Conservation (phyloP, 1,140 invertebrate species). For the Yoshiicerus persimilis region DNA sequence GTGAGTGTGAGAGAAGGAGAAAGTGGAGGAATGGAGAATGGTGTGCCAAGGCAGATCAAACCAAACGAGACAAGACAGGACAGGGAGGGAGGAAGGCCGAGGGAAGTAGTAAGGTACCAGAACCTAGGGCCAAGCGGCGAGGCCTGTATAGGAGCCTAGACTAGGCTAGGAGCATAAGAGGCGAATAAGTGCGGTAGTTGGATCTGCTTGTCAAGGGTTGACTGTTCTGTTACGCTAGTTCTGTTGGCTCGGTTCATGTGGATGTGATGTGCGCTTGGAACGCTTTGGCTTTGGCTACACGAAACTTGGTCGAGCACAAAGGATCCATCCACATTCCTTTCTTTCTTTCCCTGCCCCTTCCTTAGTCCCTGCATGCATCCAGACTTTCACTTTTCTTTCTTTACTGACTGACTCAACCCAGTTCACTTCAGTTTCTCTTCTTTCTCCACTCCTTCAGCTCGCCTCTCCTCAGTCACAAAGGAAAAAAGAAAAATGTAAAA, state of each 20-base stretch:
- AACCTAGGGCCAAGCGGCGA: neutral
- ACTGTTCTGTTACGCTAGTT: neutral
- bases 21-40: neutral
- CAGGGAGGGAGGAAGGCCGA: neutral
- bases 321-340: constrained; percentile 12
- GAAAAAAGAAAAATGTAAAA: neutral
- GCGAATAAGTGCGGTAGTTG: neutral
- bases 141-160: neutral
- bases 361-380: neutral
- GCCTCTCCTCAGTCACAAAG: neutral
- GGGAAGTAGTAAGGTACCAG: neutral
- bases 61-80: neutral
- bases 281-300: neutral
- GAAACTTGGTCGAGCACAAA: neutral
- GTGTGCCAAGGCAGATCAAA: neutral
- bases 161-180: neutral
- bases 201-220: neutral
- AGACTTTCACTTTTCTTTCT: neutral
- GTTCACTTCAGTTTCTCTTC: neutral
- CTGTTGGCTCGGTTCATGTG: neutral
- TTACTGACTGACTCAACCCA: neutral
- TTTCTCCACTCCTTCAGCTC: neutral
- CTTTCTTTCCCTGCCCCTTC: neutral
- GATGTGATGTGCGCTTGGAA: no score
- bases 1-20: neutral